Conservation (phyloP, 2,888 invertebrate species). For the Carabus problematicus region DNA sequence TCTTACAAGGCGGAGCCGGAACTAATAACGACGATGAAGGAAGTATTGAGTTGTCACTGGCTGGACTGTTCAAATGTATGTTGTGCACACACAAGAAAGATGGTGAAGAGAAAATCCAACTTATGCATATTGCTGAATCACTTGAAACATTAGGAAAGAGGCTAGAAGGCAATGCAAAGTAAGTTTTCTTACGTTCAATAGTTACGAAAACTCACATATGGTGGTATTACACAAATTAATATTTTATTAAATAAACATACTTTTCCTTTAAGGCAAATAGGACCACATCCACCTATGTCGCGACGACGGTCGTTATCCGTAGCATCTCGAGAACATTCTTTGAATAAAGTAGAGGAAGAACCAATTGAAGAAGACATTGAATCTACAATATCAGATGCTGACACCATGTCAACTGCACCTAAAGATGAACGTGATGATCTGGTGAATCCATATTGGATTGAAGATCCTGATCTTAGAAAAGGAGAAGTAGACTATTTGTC, state of each 20-base stretch:
- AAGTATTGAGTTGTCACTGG: conserved; percentile 87
- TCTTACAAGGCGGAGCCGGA: conserved; percentile 75
- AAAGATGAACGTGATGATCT: conserved; percentile 81
- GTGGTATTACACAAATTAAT: no score
- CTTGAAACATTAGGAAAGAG: conserved; percentile 80
- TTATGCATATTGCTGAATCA: conserved; percentile 84
- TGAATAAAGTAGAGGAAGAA: conserved; percentile 77
- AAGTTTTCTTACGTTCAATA: no score
- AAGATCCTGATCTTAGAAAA: conserved; percentile 85
- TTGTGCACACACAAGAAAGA: conserved; percentile 90
- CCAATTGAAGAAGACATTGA: conserved; percentile 56
- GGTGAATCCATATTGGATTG: conserved; percentile 94
- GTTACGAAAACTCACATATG: no score
- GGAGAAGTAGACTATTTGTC: conserved; percentile 90
- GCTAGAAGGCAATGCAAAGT: conserved; percentile 83
- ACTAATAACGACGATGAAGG: conserved; percentile 82
- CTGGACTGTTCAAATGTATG: conserved; percentile 89
- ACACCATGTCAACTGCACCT: conserved; percentile 70
- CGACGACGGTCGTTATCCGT: conserved; percentile 77
- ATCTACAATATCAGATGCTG: conserved; percentile 70
- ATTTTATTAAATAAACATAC: conserved; percentile 11
- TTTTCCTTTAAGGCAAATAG: conserved; percentile 57
- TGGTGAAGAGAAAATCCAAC: conserved; percentile 85
- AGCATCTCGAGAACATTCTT: conserved; percentile 72
- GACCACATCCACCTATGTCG: conserved; percentile 72